A percentile compares a stretch with the other conserved stretches of the same genome.
Evolutionary conservation across 2,888 invertebrate genomes (phyloP).

Genomic region (Gymnocheta viridis): DNA sequence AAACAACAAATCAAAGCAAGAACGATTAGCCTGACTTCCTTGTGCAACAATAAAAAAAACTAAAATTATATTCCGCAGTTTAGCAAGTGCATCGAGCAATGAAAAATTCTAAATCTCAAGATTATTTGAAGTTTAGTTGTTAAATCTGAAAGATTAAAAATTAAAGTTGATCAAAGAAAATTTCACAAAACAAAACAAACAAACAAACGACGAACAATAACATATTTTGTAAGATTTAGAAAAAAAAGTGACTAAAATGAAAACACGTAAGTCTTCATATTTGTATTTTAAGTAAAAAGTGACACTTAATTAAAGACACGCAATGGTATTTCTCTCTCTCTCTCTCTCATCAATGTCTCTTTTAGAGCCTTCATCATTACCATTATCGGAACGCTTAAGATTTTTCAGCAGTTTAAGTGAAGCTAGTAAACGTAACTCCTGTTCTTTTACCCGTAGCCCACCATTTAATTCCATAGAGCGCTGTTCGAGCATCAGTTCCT

Average conservation of each 20-base stretch:
- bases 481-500: slow-evolving; percentile 70
- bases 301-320: background rate
- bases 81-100: slow-evolving; percentile 38
- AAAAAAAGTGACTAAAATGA: slow-evolving; percentile 67
- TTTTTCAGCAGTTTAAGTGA: slow-evolving; percentile 80
- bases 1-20: slow-evolving; percentile 26
- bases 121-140: slow-evolving; percentile 39
- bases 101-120: slow-evolving; percentile 50
- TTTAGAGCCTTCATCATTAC: slow-evolving; percentile 80
- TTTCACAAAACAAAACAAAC: slow-evolving; percentile 13
- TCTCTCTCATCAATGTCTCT: slow-evolving; percentile 25
- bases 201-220: slow-evolving; percentile 57
- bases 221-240: slow-evolving; percentile 15
- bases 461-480: slow-evolving; percentile 73
- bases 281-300: background rate
- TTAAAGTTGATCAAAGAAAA: slow-evolving; percentile 13
- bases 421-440: slow-evolving; percentile 69
- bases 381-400: slow-evolving; percentile 80
- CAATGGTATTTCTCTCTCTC: background rate
- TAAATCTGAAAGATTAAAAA: slow-evolving; percentile 40
- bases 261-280: slow-evolving; percentile 75
- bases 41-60: slow-evolving; percentile 55
- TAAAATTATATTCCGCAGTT: slow-evolving; percentile 46
- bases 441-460: slow-evolving; percentile 73
- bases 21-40: slow-evolving; percentile 40